phyloP scores from a whole-genome alignment of 2,797 vertebrate genomes.

The Anguilla marmorata region DNA sequence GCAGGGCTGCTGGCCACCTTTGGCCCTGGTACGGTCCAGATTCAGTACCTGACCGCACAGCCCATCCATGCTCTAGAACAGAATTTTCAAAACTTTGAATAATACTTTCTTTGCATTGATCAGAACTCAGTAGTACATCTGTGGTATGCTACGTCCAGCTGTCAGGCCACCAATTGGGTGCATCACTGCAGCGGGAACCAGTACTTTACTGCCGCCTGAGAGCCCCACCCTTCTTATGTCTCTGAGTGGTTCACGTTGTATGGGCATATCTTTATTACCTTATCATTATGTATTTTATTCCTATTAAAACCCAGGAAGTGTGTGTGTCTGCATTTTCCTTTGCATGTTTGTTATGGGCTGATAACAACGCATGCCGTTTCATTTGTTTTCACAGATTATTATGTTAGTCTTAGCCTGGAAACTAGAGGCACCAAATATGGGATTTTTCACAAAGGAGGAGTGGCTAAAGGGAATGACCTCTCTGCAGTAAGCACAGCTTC shows the following conservation, averaged over 20 bases:
- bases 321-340: background rate
- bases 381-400: slow-evolving; percentile 78
- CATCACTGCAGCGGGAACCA: background rate
- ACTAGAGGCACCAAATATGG: slow-evolving; percentile 93
- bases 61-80: too few species aligned
- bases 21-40: too few species aligned
- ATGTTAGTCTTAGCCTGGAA: slow-evolving; percentile 98
- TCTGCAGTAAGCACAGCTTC: slow-evolving; percentile 82
- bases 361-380: background rate
- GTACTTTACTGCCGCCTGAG: background rate
- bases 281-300: background rate
- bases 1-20: too few species aligned
- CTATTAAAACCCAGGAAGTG: background rate
- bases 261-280: background rate
- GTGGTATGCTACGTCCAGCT: background rate
- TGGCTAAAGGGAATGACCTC: slow-evolving; percentile 96
- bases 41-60: too few species aligned
- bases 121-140: too few species aligned
- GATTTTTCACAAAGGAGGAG: slow-evolving; percentile 97
- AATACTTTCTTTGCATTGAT: too few species aligned
- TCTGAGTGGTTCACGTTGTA: background rate
- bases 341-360: background rate
- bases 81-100: too few species aligned
- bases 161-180: background rate
- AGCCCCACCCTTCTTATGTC: background rate